Conservation (phyloP, 1,140 invertebrate species). For the Ladona fulva region DNA sequence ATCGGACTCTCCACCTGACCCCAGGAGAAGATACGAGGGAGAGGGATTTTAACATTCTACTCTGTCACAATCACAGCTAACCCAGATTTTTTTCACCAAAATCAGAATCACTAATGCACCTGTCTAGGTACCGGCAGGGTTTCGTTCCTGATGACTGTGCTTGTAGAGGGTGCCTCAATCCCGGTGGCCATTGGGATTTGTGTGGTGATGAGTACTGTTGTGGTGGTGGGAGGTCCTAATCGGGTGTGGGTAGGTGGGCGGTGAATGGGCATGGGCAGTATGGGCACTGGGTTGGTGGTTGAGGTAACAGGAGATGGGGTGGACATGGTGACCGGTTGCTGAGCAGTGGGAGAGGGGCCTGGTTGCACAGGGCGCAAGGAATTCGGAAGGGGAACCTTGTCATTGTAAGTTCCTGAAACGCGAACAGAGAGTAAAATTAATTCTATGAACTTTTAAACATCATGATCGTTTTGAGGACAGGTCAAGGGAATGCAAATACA, state of each 20-base stretch:
- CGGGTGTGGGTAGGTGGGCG: background rate
- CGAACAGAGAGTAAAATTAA: background rate
- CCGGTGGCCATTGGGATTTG: constrained; percentile 30
- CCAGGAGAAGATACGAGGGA: background rate
- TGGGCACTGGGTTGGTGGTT: constrained; percentile 14
- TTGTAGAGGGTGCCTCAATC: background rate
- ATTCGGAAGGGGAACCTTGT: background rate
- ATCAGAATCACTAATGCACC: background rate
- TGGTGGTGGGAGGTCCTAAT: constrained; percentile 27
- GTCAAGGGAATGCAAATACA: no score
- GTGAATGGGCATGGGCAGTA: constrained; percentile 18
- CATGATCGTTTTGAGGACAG: no score
- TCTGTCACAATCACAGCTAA: no score
- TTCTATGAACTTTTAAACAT: no score
- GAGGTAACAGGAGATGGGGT: background rate
- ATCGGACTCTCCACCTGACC: background rate
- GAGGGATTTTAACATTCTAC: no score
- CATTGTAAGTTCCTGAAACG: constrained; percentile 8
- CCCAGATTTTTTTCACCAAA: no score
- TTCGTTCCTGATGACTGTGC: background rate
- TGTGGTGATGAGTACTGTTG: constrained; percentile 36
- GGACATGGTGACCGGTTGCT: background rate
- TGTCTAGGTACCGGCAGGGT: background rate
- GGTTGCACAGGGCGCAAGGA: background rate
- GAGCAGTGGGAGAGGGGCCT: constrained; percentile 23